Base-by-base conservation (phyloP, 2,113 vertebrate species). In the Perca flavescens region DNA sequence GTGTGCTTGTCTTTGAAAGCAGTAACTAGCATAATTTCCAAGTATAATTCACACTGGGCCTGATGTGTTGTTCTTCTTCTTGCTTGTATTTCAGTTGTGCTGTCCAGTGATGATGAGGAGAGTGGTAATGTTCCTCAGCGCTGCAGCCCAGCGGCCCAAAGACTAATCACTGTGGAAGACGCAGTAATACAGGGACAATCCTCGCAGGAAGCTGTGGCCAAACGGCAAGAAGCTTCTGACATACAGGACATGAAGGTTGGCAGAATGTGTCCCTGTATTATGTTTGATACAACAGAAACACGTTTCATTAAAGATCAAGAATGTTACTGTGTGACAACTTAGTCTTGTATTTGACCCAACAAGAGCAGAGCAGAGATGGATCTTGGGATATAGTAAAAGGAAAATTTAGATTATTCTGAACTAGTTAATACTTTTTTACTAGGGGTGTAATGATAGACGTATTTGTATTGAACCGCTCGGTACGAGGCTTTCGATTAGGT, bases 51-150 rank as follows among this genome's bases (percentile, higher is more conserved):
- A 67, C 16, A 19, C 12, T 43, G 5, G 10, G 8, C 17, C 19
- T 79, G 3, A 52, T 25, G 25, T 46, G n/a, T 60, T 71, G 4
- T 36, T 56, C 17, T 4, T 56, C 21, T 4, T 82, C 13, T 43
- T 80, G 13, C 50, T 31, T 85, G 19, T 76, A 0, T 92, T 76
- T 80, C 83, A 96, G 95, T 96, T 82, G 92, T 95, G 58, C 85
- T 96, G 63, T 96, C 95, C 67, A 96, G 95, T 82, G 95, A 95
- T 17, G 95, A 94, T 2, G 94, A 95, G 56, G 90, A 89, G 58
- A 31, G 66, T 15, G 12, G 19, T 6, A 54, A 76, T 0, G 1
- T 7, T 16, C 9, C 52, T 31, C 57, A 6, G 1, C 46, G 2
- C 64, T 9, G 16, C 60, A 80, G 74, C 46, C 28, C 60, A 17